Evolutionary conservation across 2,797 vertebrate species (phyloP).

Genomic region (Trichosurus vulpecula): DNA sequence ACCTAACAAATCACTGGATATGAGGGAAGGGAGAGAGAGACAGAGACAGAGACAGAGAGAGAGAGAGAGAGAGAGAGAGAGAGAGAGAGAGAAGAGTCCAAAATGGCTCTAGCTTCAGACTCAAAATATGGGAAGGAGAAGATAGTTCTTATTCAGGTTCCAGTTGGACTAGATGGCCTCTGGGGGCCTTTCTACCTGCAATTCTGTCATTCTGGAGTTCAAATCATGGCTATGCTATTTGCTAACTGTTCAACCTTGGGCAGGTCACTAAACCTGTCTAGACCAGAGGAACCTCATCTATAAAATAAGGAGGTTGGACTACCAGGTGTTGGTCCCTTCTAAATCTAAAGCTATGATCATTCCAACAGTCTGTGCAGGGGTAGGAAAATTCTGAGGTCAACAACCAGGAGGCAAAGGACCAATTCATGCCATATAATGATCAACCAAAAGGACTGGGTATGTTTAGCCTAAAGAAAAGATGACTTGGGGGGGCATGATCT

Average conservation of each 20-base stretch:
- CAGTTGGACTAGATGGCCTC: neutral
- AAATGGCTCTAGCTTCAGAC: neutral
- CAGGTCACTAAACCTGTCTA: neutral
- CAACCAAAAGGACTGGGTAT: neutral
- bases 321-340: neutral
- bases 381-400: neutral
- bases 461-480: neutral
- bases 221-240: neutral
- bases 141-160: neutral
- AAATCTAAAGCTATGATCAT: neutral
- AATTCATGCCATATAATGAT: neutral
- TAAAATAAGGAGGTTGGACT: neutral
- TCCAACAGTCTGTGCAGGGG: neutral
- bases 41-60: no score
- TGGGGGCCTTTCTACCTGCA: neutral
- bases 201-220: neutral
- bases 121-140: neutral
- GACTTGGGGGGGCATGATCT: neutral
- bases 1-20: neutral
- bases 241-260: fast-evolving
- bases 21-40: neutral
- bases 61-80: neutral
- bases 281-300: neutral
- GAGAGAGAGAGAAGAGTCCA: neutral
- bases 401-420: neutral